Evolutionary conservation across 2,797 vertebrate genomes (phyloP).

Genomic region (Chelon labrosus): DNA sequence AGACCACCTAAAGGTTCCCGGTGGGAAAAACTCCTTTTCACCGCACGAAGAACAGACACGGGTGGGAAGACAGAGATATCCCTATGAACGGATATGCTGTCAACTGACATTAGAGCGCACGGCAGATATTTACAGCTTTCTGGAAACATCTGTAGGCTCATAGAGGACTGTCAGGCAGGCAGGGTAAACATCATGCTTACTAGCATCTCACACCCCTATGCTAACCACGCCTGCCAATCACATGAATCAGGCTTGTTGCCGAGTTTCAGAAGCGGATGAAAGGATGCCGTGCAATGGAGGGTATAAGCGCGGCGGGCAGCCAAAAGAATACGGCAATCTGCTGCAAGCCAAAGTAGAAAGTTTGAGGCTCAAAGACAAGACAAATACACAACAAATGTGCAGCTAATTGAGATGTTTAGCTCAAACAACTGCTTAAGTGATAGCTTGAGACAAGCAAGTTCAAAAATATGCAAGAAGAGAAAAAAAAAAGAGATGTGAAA

Average conservation of each 20-base stretch:
- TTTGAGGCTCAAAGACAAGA: slow-evolving; percentile 31
- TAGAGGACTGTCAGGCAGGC: slow-evolving; percentile 60
- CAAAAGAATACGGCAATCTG: slow-evolving; percentile 33
- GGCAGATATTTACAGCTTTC: slow-evolving; percentile 66
- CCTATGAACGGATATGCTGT: slow-evolving; percentile 61
- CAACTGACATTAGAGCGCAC: slow-evolving; percentile 65
- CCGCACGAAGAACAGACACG: slow-evolving; percentile 30
- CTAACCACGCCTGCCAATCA: slow-evolving; percentile 69
- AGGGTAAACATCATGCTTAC: slow-evolving; percentile 73
- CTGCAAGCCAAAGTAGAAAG: slow-evolving; percentile 26
- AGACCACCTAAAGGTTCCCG: slow-evolving; percentile 48
- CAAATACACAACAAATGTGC: slow-evolving; percentile 42
- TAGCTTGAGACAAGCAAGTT: slow-evolving; percentile 40
- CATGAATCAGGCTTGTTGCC: slow-evolving; percentile 53
- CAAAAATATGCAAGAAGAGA: slow-evolving; percentile 46
- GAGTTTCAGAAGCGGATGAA: slow-evolving; percentile 57
- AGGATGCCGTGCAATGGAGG: slow-evolving; percentile 20
- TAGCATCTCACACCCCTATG: slow-evolving; percentile 53
- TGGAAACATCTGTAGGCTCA: slow-evolving; percentile 73
- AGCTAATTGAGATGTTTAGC: slow-evolving; percentile 66
- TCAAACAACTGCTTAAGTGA: slow-evolving; percentile 49
- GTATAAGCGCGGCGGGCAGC: slow-evolving; percentile 18
- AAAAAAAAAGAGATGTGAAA: slow-evolving; percentile 23
- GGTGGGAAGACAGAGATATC: slow-evolving; percentile 60
- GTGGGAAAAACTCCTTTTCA: slow-evolving; percentile 18